A percentile compares a stretch with the other conserved stretches of the same genome.
Conservation (phyloP, 2,888 invertebrate species). For the Apotomis turbidana region DNA sequence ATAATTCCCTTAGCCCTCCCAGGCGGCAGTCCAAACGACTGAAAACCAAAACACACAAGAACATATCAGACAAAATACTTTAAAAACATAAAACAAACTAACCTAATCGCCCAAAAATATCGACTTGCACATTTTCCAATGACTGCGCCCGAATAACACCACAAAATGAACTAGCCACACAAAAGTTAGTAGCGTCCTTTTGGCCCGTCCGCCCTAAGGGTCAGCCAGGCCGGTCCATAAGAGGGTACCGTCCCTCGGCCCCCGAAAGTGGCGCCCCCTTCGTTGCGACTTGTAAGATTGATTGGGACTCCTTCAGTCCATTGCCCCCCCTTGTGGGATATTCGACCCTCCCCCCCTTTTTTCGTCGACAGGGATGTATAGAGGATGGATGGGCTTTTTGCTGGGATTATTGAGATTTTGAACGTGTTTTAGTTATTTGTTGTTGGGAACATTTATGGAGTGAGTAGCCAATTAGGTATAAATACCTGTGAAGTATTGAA, state of each 20-base stretch:
- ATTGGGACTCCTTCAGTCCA: constrained; percentile 85
- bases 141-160: neutral
- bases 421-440: constrained; percentile 6
- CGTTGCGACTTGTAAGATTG: constrained; percentile 84
- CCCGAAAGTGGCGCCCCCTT: constrained; percentile 65
- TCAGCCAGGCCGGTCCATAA: constrained; percentile 76
- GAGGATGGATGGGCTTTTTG: constrained; percentile 60
- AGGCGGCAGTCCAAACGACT: too few species aligned
- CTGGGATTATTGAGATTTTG: constrained; percentile 15
- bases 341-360: constrained; percentile 79
- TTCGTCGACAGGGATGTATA: constrained; percentile 68
- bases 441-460: neutral
- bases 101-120: neutral
- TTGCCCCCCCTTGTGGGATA: constrained; percentile 79
- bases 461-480: too few species aligned
- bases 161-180: constrained; percentile 22
- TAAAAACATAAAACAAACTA: neutral
- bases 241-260: constrained; percentile 81
- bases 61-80: too few species aligned
- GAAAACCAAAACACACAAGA: too few species aligned
- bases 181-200: constrained; percentile 39
- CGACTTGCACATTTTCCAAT: neutral
- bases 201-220: constrained; percentile 66
- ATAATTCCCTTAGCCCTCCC: too few species aligned
- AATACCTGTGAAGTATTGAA: too few species aligned